phyloP scores from a whole-genome alignment of 2,797 vertebrate genomes.

The Ibycter americanus region DNA sequence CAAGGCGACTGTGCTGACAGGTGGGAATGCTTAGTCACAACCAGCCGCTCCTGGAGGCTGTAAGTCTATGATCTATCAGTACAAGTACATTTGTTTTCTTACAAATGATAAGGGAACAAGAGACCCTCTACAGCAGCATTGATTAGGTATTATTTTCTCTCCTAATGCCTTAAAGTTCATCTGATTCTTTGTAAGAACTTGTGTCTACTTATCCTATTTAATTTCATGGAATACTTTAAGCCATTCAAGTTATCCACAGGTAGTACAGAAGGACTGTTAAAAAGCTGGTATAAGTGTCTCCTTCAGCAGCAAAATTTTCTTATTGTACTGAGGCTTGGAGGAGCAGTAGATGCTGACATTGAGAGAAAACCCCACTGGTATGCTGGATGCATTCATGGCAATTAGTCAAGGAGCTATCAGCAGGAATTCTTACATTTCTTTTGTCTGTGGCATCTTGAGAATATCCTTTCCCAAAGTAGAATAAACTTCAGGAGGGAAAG shows the following conservation, averaged over 20 bases:
- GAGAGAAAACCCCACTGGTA: background rate
- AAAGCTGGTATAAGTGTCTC: background rate
- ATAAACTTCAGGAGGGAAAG: background rate
- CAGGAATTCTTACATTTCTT: conserved; percentile 34
- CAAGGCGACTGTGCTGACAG: background rate
- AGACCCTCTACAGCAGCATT: background rate
- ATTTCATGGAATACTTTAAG: conserved; percentile 41
- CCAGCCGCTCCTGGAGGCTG: background rate
- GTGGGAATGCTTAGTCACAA: conserved; percentile 30
- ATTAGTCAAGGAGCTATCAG: conserved; percentile 47
- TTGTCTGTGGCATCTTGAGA: conserved; percentile 33
- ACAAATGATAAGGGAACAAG: background rate
- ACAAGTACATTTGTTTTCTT: conserved; percentile 26
- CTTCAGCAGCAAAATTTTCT: background rate
- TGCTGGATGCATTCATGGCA: background rate
- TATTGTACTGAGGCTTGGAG: background rate
- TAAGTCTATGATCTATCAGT: background rate
- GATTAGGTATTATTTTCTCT: conserved; percentile 14
- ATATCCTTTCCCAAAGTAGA: background rate
- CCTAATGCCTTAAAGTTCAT: background rate
- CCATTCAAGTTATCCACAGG: background rate
- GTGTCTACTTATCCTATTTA: conserved; percentile 12
- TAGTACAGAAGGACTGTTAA: background rate
- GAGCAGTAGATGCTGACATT: conserved; percentile 1
- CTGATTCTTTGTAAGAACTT: background rate